A percentile compares a stretch with the other conserved stretches of the same genome.
Conservation (phyloP, 2,113 vertebrate genomes). For the Peromyscus californicus region DNA sequence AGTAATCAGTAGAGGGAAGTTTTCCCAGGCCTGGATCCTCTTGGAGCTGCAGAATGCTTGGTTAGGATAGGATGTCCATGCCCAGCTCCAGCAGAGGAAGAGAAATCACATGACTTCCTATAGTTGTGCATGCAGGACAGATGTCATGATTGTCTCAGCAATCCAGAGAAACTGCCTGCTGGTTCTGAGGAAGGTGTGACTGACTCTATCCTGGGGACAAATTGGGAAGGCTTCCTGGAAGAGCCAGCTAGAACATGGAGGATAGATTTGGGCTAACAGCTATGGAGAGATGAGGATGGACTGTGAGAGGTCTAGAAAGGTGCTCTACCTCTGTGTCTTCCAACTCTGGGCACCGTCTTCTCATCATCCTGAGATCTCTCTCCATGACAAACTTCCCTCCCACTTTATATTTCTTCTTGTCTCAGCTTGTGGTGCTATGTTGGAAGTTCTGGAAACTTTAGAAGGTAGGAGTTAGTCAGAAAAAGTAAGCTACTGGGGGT, state of each 20-base stretch:
- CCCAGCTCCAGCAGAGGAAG: neutral
- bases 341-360: neutral
- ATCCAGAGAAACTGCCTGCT: neutral
- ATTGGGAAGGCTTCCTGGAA: neutral
- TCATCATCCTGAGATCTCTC: neutral
- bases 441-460: neutral
- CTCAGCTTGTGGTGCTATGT: neutral
- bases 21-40: neutral
- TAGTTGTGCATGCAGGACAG: rapidly evolving
- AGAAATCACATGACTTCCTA: neutral
- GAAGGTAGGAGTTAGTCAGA: neutral
- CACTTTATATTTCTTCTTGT: neutral
- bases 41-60: too few species aligned
- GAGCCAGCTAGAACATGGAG: neutral
- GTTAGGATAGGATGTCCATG: neutral
- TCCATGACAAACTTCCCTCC: too few species aligned
- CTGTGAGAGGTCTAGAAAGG: neutral
- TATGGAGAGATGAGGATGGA: neutral
- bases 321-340: neutral
- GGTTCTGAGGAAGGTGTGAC: neutral
- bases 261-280: neutral
- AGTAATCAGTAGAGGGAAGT: neutral
- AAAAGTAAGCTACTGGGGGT: neutral
- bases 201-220: neutral
- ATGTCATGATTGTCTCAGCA: rapidly evolving